phyloP scores from a whole-genome alignment of 2,888 invertebrate species.

The Athetis lepigone region DNA sequence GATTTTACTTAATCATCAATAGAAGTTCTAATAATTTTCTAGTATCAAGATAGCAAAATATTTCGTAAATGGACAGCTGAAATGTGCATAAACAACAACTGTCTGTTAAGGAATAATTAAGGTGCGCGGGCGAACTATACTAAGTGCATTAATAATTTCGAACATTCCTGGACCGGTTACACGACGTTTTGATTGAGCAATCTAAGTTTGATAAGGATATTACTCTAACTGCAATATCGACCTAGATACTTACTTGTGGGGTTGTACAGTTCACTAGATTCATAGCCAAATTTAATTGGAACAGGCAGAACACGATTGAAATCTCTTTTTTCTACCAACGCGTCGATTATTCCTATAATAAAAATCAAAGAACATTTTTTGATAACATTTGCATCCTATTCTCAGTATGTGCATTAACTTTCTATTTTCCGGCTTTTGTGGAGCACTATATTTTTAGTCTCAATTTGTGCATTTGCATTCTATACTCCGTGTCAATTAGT shows the following conservation, averaged over 20 bases:
- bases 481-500: too few species aligned
- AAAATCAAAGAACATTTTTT: too few species aligned
- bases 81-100: conserved; percentile 38
- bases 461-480: too few species aligned
- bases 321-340: too few species aligned
- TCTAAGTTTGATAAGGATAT: conserved; percentile 38
- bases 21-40: conserved; percentile 34
- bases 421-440: too few species aligned
- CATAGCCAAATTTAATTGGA: conserved; percentile 12
- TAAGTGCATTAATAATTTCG: conserved; percentile 52
- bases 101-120: conserved; percentile 42
- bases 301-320: too few species aligned
- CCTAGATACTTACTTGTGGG: conserved; percentile 10
- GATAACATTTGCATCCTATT: too few species aligned
- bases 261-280: not conserved
- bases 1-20: conserved; percentile 21
- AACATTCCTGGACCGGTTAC: conserved; percentile 26
- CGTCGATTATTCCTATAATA: too few species aligned
- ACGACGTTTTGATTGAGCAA: conserved; percentile 36
- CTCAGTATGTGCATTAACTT: too few species aligned
- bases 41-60: conserved; percentile 27
- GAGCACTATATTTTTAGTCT: too few species aligned
- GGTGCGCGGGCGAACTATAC: conserved; percentile 41
- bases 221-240: conserved; percentile 20
- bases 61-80: conserved; percentile 36